Percentiles rank a stretch among this genome's conserved stretches.
Conservation (phyloP, 2,113 vertebrate species). For the Atractosteus spatula region DNA sequence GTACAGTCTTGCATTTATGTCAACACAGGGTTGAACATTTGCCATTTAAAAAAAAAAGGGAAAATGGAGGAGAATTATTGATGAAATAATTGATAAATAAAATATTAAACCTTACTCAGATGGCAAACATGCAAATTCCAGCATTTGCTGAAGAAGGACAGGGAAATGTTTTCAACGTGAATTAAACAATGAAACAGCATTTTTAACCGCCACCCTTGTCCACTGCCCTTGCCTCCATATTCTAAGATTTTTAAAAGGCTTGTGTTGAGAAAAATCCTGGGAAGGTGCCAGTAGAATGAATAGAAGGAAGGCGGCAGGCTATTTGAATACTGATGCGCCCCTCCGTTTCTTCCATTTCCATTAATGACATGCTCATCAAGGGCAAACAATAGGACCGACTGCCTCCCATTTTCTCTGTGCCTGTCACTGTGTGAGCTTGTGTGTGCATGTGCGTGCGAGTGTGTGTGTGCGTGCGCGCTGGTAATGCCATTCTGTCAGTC, state of each 20-base stretch:
- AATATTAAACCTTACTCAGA: too few species aligned
- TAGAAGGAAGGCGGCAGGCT: conserved; percentile 82
- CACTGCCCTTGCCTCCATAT: background rate
- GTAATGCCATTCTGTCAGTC: conserved; percentile 68
- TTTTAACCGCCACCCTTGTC: background rate
- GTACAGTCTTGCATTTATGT: background rate
- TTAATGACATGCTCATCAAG: conserved; percentile 88
- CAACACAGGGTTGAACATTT: too few species aligned
- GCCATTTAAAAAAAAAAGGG: background rate
- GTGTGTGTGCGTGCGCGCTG: conserved; percentile 59
- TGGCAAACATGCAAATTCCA: background rate
- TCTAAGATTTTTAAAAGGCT: conserved; percentile 23
- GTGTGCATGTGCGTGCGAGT: conserved; percentile 62
- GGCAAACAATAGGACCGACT: conserved; percentile 89
- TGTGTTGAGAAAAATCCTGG: conserved; percentile 10
- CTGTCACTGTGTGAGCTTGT: conserved; percentile 70
- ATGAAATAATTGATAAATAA: too few species aligned
- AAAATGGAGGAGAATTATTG: conserved; percentile 28
- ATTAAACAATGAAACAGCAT: background rate
- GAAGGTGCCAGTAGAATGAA: conserved; percentile 63
- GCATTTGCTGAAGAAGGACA: conserved; percentile 1
- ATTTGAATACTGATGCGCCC: conserved; percentile 94
- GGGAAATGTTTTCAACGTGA: conserved; percentile 1
- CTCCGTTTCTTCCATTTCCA: conserved; percentile 75
- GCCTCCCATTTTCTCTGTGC: conserved; percentile 60